Evolutionary conservation across 2,888 invertebrate genomes (phyloP), one percentile per base, ranked within the genome.

Genomic region (Tiliacea citrago): DNA sequence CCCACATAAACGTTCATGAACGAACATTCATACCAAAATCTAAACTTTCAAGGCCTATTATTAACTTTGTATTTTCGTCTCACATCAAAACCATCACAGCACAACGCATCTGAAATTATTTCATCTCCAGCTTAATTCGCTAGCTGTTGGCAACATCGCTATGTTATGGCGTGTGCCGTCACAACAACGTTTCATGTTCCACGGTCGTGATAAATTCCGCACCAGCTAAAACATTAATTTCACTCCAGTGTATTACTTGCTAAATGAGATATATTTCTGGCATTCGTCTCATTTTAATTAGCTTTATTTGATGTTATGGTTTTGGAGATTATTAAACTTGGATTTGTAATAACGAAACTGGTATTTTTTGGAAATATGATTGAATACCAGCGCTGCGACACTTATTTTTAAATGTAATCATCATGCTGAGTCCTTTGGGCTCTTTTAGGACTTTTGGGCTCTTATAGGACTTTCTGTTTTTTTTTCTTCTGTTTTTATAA

Each of bases 221-320:
- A 71, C 68, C 62, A 83, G 82, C 86, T 88, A 81, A 85, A 88
- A 86, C 85, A 88, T 89, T 87, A 88, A 88, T 86, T 86, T 88
- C 68, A 78, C 81, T 81, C 79, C 76, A 80, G 81, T 85, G 72
- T 84, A 86, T 88, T 86, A 82, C 86, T 76, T 83, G 76, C 62
- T 81, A 75, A 82, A 82, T 79, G 67, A 81, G 77, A 83, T 86
- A 84, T 81, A 81, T 75, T 62, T 75, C 73, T 60, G 72, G 71
- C 62, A 72, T 78, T 82, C 70, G 73, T 86, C 70, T 81, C 62
- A 75, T 80, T 83, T 79, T 83, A 83, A 87, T 84, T 72, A 82
- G 73, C 68, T 77, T 62, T 75, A 73, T 73, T 65, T 73, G 18
- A 53, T 47, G 35, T 61, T 62, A 70, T 74, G 49, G 42, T 72